Percentiles rank a stretch among this genome's conserved stretches.
Conservation (phyloP, 2,888 invertebrate species). For the Zhengitettix transpicula region DNA sequence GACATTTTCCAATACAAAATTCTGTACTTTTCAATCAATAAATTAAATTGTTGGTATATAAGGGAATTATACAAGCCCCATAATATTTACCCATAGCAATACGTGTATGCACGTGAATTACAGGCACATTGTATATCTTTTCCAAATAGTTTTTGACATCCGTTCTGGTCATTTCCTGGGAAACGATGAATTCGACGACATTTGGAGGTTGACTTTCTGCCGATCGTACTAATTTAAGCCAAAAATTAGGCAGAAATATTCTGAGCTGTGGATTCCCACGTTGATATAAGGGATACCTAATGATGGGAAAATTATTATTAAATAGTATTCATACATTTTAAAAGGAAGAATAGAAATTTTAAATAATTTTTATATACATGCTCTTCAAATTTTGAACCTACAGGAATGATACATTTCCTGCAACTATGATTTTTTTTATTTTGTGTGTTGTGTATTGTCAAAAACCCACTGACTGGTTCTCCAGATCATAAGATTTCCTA, state of each 20-base stretch:
- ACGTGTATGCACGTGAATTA: slow-evolving; percentile 57
- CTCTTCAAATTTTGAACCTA: too few relatives aligned
- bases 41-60: neutral
- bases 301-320: slow-evolving; percentile 11
- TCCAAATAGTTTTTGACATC: slow-evolving; percentile 88
- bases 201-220: slow-evolving; percentile 50
- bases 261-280: slow-evolving; percentile 87
- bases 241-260: slow-evolving; percentile 89
- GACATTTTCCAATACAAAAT: too few relatives aligned
- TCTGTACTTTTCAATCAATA: neutral
- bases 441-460: too few relatives aligned
- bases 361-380: too few relatives aligned
- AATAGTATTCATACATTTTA: too few relatives aligned
- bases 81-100: slow-evolving; percentile 44
- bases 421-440: too few relatives aligned
- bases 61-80: neutral
- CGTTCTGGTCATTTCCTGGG: slow-evolving; percentile 80
- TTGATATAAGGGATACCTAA: slow-evolving; percentile 79
- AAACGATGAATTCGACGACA: slow-evolving; percentile 73
- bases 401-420: too few relatives aligned
- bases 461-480: too few relatives aligned
- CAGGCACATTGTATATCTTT: slow-evolving; percentile 82
- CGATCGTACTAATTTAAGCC: slow-evolving; percentile 81
- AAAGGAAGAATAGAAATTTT: too few relatives aligned
- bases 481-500: too few relatives aligned